Evolutionary conservation across 1,140 invertebrate genomes (phyloP), one percentile per base, ranked within the genome.

Genomic region (Eupeodes corollae): DNA sequence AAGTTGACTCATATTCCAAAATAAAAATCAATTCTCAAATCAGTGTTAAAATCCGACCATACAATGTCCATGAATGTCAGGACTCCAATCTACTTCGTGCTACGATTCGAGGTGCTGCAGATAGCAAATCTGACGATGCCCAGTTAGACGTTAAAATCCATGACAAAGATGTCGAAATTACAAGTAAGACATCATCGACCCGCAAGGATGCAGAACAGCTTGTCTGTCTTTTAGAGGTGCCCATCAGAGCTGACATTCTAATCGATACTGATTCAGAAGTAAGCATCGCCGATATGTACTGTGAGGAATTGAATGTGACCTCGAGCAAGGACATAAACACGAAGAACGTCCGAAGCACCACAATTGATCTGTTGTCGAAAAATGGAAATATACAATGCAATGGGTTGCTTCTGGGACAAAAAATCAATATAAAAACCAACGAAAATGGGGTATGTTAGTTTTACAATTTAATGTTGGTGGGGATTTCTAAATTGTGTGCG

Each of bases 11-110:
- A 0, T 52, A 47, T 35, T 52, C 63, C 18, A 52, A 54, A 18
- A 64, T 67, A 15, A 67, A 61, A 42, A 48, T 67, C 0, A 45
- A 44, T 12, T 56, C 59, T 0, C 60, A 65, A 33, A 52, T 64
- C 6, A 51, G 46, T 11, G 15, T 67, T 2, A 52, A 49, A 31
- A 39, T 67, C 5, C 50, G 56, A 19, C 53, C 57, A 0, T 57
- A 53, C 1, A 60, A 67, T 47, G 54, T 65, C 1, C 53, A 60
- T 46, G 50, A 55, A 26, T 56, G 63, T 44, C 57, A 57, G 15
- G 57, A 51, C 34, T 59, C 58, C 0, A 50, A 67, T 54, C 58
- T 56, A 6, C 50, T 67, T 2, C 56, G 61, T 45, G 59, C 56
- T 2, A 52, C 62, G 31, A 37, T 67, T 1, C 12, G 44, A 0